These are phyloP conservation scores for Micoletzkya japonica DNA, from an alignment of 2,888 invertebrate species.

Conservation along the genomic window DNA sequence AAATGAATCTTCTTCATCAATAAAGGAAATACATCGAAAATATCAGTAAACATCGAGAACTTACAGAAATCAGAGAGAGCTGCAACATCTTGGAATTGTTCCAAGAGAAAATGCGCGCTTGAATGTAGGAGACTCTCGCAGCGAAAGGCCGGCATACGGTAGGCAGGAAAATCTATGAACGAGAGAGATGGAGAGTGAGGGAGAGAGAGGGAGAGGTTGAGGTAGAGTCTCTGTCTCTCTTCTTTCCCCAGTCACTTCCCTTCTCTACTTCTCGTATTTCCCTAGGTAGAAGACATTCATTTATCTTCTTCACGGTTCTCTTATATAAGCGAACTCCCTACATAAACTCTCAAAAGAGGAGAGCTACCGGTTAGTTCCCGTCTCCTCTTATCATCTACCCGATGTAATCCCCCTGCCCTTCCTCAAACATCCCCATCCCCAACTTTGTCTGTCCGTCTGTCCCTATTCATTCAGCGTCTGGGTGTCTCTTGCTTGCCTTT, in stretches of 20 bases:
- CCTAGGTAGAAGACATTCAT: too few species aligned
- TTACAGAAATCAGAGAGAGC: too few species aligned
- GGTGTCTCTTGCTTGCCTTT: not conserved
- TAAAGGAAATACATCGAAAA: too few species aligned
- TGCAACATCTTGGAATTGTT: not conserved
- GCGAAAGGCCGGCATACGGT: not conserved
- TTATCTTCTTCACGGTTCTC: not conserved
- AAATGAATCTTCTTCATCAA: too few species aligned
- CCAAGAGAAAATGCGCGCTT: not conserved
- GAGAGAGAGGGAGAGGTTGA: not conserved
- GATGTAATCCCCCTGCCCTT: not conserved
- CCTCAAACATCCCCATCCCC: not conserved
- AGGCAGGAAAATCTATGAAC: not conserved
- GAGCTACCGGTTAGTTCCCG: not conserved
- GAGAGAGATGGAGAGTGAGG: not conserved
- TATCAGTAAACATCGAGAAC: too few species aligned
- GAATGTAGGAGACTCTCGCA: not conserved
- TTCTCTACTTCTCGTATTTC: not conserved
- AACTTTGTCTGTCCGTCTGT: not conserved
- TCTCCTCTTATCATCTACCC: too few species aligned
- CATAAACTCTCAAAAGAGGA: not conserved
- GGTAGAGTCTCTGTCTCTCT: not conserved
- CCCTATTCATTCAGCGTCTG: not conserved
- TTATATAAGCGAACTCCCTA: not conserved
- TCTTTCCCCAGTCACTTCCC: not conserved